Evolutionary conservation across 2,797 vertebrate species (phyloP).

Genomic region (Thaleichthys pacificus): DNA sequence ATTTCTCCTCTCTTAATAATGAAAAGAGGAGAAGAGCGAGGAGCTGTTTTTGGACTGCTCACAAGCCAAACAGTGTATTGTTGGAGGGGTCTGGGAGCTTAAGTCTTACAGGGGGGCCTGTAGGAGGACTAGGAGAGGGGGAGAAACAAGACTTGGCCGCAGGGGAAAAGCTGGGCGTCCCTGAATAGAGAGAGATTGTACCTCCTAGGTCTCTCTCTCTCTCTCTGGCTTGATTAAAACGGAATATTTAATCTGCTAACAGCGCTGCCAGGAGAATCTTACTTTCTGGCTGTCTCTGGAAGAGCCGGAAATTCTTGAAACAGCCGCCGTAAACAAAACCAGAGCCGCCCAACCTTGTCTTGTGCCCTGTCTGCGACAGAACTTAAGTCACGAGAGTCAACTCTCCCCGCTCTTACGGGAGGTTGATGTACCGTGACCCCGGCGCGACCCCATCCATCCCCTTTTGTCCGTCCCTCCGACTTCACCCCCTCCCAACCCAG

Average conservation of each 20-base stretch:
- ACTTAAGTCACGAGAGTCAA: no score
- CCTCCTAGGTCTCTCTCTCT: not conserved
- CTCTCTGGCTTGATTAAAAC: conserved; percentile 37
- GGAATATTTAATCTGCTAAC: conserved; percentile 34
- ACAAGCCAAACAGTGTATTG: conserved; percentile 58
- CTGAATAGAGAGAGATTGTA: conserved; percentile 4
- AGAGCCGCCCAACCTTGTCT: no score
- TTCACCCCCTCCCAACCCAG: not conserved
- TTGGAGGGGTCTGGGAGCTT: conserved; percentile 27
- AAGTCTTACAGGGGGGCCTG: conserved; percentile 27
- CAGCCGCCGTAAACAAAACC: no score
- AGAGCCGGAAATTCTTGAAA: no score
- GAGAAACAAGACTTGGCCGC: not conserved
- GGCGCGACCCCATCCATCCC: not conserved
- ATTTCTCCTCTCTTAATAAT: conserved; percentile 36
- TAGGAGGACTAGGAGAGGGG: not conserved
- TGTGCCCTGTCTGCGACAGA: no score
- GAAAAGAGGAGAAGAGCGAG: conserved; percentile 24
- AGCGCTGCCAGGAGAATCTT: conserved; percentile 1
- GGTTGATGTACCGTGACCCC: not conserved
- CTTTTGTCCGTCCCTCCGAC: not conserved
- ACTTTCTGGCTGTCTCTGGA: conserved; percentile 20
- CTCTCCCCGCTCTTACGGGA: not conserved
- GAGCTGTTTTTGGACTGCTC: conserved; percentile 47
- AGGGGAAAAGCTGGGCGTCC: conserved; percentile 14